phyloP scores from a whole-genome alignment of 2,797 vertebrate genomes.

The Cossypha caffra region DNA sequence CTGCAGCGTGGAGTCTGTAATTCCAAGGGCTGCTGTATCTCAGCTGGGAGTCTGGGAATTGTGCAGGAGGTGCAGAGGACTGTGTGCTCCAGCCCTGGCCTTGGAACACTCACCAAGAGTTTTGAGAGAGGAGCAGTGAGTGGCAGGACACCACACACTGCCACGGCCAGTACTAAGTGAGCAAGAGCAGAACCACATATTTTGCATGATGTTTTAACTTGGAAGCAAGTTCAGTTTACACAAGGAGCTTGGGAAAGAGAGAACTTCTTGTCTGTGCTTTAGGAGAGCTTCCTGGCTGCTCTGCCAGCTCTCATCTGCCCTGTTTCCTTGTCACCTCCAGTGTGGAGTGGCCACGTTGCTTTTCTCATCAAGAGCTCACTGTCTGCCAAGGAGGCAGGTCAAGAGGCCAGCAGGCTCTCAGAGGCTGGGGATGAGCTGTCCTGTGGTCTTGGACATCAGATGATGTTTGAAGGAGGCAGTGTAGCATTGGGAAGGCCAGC shows the following conservation, averaged over 20 bases:
- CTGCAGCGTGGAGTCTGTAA: background rate
- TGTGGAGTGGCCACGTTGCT: background rate
- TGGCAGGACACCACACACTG: background rate
- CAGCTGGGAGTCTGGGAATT: background rate
- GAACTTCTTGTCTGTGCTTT: background rate
- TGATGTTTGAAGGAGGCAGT: fast-evolving
- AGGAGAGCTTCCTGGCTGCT: background rate
- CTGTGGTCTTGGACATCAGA: background rate
- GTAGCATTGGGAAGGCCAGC: background rate
- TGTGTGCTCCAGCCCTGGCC: background rate
- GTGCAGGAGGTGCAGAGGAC: background rate
- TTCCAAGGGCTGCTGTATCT: background rate
- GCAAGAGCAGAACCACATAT: background rate
- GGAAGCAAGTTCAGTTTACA: background rate
- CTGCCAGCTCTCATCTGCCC: background rate
- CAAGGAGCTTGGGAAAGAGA: background rate
- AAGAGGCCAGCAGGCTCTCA: background rate
- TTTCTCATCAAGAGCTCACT: background rate
- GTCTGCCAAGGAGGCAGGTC: background rate
- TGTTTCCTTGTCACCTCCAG: background rate
- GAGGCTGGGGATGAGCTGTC: background rate
- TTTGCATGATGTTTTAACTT: background rate
- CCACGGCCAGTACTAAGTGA: background rate
- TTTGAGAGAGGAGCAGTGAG: background rate
- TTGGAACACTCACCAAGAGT: background rate